Conservation (phyloP, 2,888 invertebrate genomes). For the Tinea pellionella region DNA sequence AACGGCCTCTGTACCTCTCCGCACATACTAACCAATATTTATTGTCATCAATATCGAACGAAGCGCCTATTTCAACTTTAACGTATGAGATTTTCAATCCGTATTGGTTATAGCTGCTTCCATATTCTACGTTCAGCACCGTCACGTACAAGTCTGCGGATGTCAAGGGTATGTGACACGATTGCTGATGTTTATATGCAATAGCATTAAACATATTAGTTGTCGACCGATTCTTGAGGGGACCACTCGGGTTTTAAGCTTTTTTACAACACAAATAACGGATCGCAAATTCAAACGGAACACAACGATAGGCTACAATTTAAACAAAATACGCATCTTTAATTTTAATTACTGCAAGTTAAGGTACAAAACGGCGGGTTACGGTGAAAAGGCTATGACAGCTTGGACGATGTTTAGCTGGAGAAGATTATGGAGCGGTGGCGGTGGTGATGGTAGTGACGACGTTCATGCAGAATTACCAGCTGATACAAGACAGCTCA, state of each 20-base stretch:
- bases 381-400: constrained; percentile 64
- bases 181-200: constrained; percentile 39
- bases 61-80: neutral
- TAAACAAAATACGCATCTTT: neutral
- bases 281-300: neutral
- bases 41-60: neutral
- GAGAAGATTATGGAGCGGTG: constrained; percentile 53
- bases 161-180: constrained; percentile 52
- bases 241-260: constrained; percentile 15
- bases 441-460: constrained; percentile 37
- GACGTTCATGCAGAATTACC: constrained; percentile 48
- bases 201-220: constrained; percentile 40
- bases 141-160: constrained; percentile 49
- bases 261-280: neutral
- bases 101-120: neutral
- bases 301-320: too few species aligned
- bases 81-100: neutral
- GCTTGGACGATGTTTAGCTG: constrained; percentile 67
- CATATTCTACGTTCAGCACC: constrained; percentile 26
- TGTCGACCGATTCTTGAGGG: constrained; percentile 36
- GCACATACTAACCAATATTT: neutral
- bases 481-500: constrained; percentile 56
- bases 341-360: neutral
- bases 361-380: constrained; percentile 48
- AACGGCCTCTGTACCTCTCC: neutral